Percentiles rank a stretch among this genome's conserved stretches.
Evolutionary conservation across 2,888 invertebrate species (phyloP).

Genomic region (Candidula unifasciata): DNA sequence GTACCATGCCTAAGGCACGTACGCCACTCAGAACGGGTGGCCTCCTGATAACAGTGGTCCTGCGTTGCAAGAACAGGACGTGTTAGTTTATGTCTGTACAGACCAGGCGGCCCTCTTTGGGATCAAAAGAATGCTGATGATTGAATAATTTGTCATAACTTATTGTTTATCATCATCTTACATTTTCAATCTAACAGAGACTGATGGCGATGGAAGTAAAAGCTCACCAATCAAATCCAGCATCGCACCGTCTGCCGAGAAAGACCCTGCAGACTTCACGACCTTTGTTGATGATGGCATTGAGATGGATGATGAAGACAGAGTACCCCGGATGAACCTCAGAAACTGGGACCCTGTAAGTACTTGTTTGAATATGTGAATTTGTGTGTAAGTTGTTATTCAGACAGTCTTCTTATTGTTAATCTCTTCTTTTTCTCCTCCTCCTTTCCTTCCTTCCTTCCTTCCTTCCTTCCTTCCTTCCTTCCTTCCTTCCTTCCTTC

Average conservation of each 20-base stretch:
- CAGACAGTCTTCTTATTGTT: too few relatives aligned
- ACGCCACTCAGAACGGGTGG: too few relatives aligned
- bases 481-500: not conserved
- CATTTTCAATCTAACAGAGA: not conserved
- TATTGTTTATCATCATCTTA: not conserved
- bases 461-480: not conserved
- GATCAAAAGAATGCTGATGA: too few relatives aligned
- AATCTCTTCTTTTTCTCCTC: too few relatives aligned
- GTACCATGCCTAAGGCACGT: too few relatives aligned
- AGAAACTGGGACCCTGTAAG: constrained; percentile 76
- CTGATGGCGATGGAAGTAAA: constrained; percentile 39
- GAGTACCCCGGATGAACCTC: constrained; percentile 66
- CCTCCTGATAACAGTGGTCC: too few relatives aligned
- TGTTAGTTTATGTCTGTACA: too few relatives aligned
- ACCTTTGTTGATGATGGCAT: constrained; percentile 8
- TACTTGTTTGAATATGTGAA: not conserved
- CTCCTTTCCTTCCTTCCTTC: not conserved
- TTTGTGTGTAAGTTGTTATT: too few relatives aligned
- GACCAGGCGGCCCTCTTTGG: too few relatives aligned
- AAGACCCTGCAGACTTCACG: not conserved
- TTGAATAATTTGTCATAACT: not conserved
- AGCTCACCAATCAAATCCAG: constrained; percentile 45
- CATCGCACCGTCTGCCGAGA: constrained; percentile 5
- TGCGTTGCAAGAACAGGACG: too few relatives aligned
- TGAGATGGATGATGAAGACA: constrained; percentile 32